Percentiles rank a stretch among this genome's conserved stretches.
These are phyloP conservation scores for Scortum barcoo DNA, from an alignment of 2,113 vertebrate species.

Conservation along the genomic window DNA sequence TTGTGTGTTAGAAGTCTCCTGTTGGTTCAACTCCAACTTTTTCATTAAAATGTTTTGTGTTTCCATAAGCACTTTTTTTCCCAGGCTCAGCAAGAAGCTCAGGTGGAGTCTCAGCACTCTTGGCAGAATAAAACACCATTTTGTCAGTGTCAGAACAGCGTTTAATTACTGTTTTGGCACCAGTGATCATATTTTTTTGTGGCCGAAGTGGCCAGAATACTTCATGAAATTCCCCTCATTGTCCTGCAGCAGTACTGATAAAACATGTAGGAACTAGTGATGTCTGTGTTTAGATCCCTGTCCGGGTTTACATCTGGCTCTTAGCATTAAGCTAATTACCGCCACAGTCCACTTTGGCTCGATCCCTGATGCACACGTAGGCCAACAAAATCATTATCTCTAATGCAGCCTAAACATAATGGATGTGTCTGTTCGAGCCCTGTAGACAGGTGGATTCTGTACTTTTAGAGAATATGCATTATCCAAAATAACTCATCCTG, in stretches of 20 bases:
- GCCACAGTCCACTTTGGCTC: conserved; percentile 22
- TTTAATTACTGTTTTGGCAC: background rate
- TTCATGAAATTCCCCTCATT: background rate
- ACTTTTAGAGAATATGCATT: background rate
- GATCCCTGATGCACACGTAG: conserved; percentile 21
- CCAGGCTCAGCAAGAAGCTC: background rate
- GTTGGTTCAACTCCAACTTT: background rate
- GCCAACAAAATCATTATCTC: conserved; percentile 11
- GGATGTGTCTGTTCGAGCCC: conserved; percentile 6
- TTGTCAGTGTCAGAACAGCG: too few species aligned
- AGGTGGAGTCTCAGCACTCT: background rate
- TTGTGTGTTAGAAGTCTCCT: background rate
- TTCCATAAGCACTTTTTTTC: conserved; percentile 2
- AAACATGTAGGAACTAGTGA: background rate
- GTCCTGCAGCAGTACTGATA: too few species aligned
- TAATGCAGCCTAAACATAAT: conserved; percentile 21
- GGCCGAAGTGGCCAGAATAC: background rate
- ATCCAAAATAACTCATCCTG: background rate
- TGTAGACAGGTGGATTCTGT: background rate
- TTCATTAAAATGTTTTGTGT: background rate
- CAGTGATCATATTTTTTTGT: background rate
- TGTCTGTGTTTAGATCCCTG: conserved; percentile 13
- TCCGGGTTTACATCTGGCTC: background rate
- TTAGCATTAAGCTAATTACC: conserved; percentile 31
- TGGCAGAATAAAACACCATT: background rate